phyloP scores from a whole-genome alignment of 1,140 invertebrate genomes.

The Drosophila persimilis region DNA sequence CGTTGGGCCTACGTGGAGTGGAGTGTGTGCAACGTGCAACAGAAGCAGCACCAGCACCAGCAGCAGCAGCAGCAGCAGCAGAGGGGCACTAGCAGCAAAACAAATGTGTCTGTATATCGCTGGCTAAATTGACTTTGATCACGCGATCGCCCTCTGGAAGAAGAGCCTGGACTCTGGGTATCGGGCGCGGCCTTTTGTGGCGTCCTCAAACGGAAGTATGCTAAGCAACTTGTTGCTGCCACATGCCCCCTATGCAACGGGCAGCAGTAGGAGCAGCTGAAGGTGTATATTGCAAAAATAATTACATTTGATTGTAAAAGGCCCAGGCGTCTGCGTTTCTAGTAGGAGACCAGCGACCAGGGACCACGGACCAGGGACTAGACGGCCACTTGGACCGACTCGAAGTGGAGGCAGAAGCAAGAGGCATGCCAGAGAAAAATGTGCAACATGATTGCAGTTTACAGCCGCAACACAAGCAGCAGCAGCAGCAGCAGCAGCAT shows the following conservation, averaged over 20 bases:
- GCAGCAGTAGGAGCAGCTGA: constrained; percentile 54
- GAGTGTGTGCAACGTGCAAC: constrained; percentile 48
- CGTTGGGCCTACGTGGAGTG: constrained; percentile 36
- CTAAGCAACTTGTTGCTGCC: constrained; percentile 79
- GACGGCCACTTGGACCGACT: constrained; percentile 23
- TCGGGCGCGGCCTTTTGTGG: constrained; percentile 64
- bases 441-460: constrained; percentile 82
- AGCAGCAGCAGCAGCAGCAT: constrained; percentile 34
- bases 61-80: constrained; percentile 33
- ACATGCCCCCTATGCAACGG: constrained; percentile 16
- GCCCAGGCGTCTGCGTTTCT: constrained; percentile 62
- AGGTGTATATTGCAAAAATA: constrained; percentile 82
- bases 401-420: background rate
- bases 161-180: constrained; percentile 26
- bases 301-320: constrained; percentile 82
- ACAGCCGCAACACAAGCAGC: constrained; percentile 53
- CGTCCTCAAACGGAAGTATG: constrained; percentile 74
- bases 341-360: background rate
- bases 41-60: constrained; percentile 27
- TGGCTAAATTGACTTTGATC: constrained; percentile 82
- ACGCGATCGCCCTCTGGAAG: constrained; percentile 66
- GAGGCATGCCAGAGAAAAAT: constrained; percentile 71
- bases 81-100: constrained; percentile 52
- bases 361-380: constrained; percentile 1
- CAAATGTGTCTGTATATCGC: constrained; percentile 80